Evolutionary conservation across 2,113 vertebrate genomes (phyloP).

Genomic region (Plestiodon gilberti): DNA sequence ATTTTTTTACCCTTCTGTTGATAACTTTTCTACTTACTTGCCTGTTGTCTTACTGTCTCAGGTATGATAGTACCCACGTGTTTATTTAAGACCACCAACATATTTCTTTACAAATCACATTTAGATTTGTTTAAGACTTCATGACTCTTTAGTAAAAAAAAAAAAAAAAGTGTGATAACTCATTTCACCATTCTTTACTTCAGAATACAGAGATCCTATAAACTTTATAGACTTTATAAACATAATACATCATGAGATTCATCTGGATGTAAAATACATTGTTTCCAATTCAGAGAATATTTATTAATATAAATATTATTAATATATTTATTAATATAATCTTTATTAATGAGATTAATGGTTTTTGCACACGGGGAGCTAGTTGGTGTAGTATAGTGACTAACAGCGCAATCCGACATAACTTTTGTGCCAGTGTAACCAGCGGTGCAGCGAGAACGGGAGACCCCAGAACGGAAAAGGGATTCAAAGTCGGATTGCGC

Average conservation of each 20-base stretch:
- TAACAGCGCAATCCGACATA: no score
- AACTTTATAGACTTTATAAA: neutral
- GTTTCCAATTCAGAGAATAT: neutral
- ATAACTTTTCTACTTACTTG: neutral
- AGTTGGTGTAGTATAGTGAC: no score
- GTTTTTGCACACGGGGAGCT: neutral
- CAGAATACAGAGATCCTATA: neutral
- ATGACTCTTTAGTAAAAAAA: neutral
- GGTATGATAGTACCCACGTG: neutral
- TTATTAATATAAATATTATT: no score
- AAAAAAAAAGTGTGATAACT: neutral
- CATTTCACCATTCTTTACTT: neutral
- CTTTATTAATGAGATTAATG: neutral
- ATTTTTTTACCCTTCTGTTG: constrained; percentile 22
- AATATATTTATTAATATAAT: no score
- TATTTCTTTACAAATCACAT: neutral
- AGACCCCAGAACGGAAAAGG: no score
- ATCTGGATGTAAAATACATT: neutral
- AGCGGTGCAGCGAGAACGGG: no score
- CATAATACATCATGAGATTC: neutral
- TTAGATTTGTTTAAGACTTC: no score
- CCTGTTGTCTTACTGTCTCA: neutral
- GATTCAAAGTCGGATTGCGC: no score
- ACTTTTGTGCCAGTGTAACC: no score
- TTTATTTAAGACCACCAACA: neutral